phyloP scores from a whole-genome alignment of 2,888 invertebrate genomes.

The Oasisia sp. region DNA sequence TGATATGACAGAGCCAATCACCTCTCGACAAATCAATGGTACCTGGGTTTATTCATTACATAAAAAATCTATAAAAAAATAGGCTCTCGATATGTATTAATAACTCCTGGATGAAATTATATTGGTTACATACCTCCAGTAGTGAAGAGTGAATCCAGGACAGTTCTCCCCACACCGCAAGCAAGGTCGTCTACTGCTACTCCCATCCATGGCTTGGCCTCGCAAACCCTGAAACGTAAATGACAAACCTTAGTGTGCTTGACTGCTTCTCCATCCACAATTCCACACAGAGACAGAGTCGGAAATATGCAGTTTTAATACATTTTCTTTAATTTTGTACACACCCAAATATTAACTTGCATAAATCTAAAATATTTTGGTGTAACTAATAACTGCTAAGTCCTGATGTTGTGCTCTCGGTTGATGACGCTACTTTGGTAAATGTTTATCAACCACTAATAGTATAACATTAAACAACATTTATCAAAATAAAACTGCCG shows the following conservation, averaged over 20 bases:
- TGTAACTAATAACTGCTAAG: no score
- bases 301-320: background rate
- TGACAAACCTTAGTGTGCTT: background rate
- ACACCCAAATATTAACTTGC: no score
- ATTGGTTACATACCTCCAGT: background rate
- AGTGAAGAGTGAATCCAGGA: slow-evolving; percentile 11
- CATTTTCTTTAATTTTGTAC: background rate
- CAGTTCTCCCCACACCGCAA: slow-evolving; percentile 10
- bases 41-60: no score
- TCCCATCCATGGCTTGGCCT: background rate
- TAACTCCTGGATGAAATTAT: no score
- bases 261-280: background rate
- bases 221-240: background rate
- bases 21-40: background rate
- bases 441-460: no score
- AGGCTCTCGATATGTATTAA: no score
- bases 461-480: no score
- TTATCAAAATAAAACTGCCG: no score
- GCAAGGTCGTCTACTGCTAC: slow-evolving; percentile 3
- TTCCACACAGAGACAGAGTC: background rate
- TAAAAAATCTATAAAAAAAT: no score
- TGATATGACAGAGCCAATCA: background rate
- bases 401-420: no score
- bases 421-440: no score
- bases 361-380: no score